Base-by-base conservation (phyloP, 2,113 vertebrate genomes). In the Dromas ardeola region DNA sequence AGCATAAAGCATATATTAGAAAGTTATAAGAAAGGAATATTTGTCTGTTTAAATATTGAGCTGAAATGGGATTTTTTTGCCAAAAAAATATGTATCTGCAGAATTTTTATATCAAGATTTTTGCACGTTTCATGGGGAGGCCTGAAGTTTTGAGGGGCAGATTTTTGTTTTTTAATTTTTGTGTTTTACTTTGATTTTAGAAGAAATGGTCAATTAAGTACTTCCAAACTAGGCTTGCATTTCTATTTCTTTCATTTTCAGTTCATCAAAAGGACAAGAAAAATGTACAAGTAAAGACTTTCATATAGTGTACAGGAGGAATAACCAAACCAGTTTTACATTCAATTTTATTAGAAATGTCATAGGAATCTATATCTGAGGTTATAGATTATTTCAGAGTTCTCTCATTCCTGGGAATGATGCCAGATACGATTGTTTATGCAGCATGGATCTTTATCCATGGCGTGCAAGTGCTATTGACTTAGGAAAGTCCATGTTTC, bases 351-450 rank as follows among this genome's bases (percentile, higher is more conserved):
- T 96, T 95, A 85, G 30, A 40, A 92, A 19, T 95, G 77, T 94
- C 23, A 6, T 80, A 83, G 86, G 90, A 95, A 96, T 95, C 91
- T 59, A 5, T 86, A 83, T 89, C 71, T 10, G 77, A 90, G 90
- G 80, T 88, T 91, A 88, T 74, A 15, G 90, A 77, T 74, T 67
- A 74, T 94, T 90, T 94, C 77, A 43, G 63, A 74, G 56, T 93
- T 79, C 32, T 65, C 61, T 88, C 38, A 19, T 50, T 94, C 72
- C 96, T 89, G 92, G 95, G 96, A 95, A 70, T 71, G 27, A 50
- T 77, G 95, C 96, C 96, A 96, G 83, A 78, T 80, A 90, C n/a
- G 27, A 63, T 87, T 97, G 96, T 96, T 98, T 95, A 95, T 94
- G 83, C 93, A 92, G 87, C 62, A 43, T 88, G 67, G 65, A 83